Evolutionary conservation across 2,113 vertebrate genomes (phyloP), one percentile per base, ranked within the genome.

Genomic region (Cichladusa arquata): DNA sequence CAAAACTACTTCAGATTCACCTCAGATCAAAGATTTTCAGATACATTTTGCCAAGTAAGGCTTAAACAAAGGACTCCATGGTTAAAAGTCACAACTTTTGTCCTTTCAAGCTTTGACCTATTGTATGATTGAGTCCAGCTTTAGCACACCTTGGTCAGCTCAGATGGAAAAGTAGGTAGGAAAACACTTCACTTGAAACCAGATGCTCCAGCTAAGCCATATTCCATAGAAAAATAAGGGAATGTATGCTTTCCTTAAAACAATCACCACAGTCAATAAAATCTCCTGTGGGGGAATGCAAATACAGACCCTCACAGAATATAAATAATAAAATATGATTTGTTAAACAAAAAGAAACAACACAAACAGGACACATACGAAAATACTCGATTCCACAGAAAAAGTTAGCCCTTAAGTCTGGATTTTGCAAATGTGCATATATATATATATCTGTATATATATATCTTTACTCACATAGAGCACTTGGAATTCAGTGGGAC

Each of bases 141-240:
- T 92, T 81, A 64, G 87, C 88, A 74, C 66, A 87, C 69, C 33
- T 90, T 34, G 12, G 28, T 81, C 48, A 89, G 70, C 19, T 79
- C 92, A 91, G 71, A 85, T 94, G 83, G 91, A 96, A 97, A 96
- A 87, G 19, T 25, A 28, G 38, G 80, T 91, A 95, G 36, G 94
- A 94, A 97, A 95, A 96, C 2, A 80, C 40, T 88, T 76, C 70
- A 53, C 61, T 56, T 73, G 90, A 96, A 97, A 92, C 73, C 67
- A 93, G 76, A 95, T 94, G 83, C 90, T 71, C 31, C 73, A 79
- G 74, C 60, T 47, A 81, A 91, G 91, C 57, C 88, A 85, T 93
- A 84, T 91, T 92, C 84, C 29, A 1, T 76, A 89, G 66, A 93
- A 96, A 95, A 96, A 84, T 48, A 85, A 69, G 33, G 20, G 48